These are phyloP conservation scores for Chelmon rostratus DNA, from an alignment of 2,797 vertebrate genomes.

Conservation along the genomic window DNA sequence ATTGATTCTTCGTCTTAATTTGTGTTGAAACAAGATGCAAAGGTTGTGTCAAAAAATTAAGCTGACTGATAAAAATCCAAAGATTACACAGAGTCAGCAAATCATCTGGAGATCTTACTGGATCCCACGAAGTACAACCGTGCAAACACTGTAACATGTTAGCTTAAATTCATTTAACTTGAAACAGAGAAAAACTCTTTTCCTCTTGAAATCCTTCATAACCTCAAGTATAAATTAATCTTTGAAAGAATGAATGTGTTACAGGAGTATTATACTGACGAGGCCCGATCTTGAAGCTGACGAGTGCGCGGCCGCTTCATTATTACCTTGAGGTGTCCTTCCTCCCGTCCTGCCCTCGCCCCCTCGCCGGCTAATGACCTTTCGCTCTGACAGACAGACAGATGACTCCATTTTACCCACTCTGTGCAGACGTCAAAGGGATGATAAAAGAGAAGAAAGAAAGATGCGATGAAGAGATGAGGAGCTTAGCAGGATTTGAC, in stretches of 20 bases:
- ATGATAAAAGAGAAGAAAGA: conserved; percentile 72
- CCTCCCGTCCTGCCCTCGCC: conserved; percentile 38
- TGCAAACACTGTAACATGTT: not conserved
- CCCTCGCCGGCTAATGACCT: conserved; percentile 84
- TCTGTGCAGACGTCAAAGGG: conserved; percentile 64
- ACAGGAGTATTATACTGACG: no score
- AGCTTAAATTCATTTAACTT: not conserved
- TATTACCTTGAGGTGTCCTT: conserved; percentile 59
- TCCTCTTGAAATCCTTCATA: not conserved
- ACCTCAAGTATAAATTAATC: not conserved
- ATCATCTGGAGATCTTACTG: not conserved
- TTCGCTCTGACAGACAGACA: conserved; percentile 88
- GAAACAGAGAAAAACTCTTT: not conserved
- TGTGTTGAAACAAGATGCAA: not conserved
- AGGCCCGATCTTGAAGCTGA: no score
- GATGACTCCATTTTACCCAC: conserved; percentile 83
- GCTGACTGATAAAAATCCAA: not conserved
- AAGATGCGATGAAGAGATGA: conserved; percentile 65
- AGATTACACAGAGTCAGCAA: not conserved
- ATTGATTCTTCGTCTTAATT: not conserved
- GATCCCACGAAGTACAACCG: not conserved
- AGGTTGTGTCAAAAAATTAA: not conserved
- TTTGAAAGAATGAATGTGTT: not conserved
- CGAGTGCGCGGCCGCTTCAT: conserved; percentile 8
- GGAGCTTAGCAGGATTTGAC: conserved; percentile 63